These are phyloP conservation scores for Drosophila borealis DNA, from an alignment of 2,888 invertebrate species.

Conservation along the genomic window DNA sequence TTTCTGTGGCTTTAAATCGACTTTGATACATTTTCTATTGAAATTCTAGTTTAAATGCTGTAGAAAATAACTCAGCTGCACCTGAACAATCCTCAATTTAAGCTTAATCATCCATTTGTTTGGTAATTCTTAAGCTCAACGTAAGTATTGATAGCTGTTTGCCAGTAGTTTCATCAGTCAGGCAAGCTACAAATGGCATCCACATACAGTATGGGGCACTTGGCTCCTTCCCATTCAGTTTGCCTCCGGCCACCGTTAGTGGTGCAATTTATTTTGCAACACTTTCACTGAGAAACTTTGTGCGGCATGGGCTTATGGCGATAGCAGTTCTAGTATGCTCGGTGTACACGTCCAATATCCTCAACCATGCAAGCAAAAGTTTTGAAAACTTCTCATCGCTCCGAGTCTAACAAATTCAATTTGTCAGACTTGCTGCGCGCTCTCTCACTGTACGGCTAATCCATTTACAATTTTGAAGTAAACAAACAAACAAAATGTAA, in stretches of 20 bases:
- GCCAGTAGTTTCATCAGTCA: conserved; percentile 43
- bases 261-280: conserved; percentile 71
- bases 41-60: not conserved
- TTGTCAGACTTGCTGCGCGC: conserved; percentile 70
- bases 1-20: not conserved
- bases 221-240: conserved; percentile 40
- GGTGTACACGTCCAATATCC: conserved; percentile 65
- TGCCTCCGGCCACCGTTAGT: conserved; percentile 54
- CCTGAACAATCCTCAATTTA: conserved; percentile 27
- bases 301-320: conserved; percentile 50
- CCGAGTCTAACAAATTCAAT: conserved; percentile 75
- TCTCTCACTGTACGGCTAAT: conserved; percentile 61
- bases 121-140: conserved; percentile 34
- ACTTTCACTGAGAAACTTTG: conserved; percentile 60
- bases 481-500: conserved; percentile 75
- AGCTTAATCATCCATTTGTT: conserved; percentile 57
- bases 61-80: conserved; percentile 17
- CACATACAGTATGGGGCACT: conserved; percentile 8
- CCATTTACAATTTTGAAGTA: conserved; percentile 78
- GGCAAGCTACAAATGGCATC: conserved; percentile 3
- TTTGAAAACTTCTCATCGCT: conserved; percentile 70
- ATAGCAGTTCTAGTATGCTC: conserved; percentile 53
- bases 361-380: conserved; percentile 75
- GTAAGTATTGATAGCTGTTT: conserved; percentile 56
- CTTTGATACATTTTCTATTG: not conserved